Conservation (phyloP, 1,140 invertebrate genomes). For the Microplitis mediator region DNA sequence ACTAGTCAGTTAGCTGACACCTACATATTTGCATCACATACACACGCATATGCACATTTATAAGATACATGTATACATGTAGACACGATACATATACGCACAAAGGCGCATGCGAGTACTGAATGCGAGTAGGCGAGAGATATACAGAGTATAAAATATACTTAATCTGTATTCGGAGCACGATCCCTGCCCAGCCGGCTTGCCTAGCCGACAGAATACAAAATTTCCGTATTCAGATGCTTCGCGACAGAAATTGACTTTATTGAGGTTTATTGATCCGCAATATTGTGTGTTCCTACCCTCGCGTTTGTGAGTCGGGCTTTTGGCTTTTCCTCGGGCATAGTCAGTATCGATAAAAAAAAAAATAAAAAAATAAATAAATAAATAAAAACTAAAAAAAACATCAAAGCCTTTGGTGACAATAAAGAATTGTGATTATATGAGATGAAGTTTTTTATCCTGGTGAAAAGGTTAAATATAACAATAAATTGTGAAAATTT, state of each 20-base stretch:
- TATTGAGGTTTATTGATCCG: conserved; percentile 64
- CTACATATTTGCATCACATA: background rate
- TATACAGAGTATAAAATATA: conserved; percentile 49
- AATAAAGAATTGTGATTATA: background rate
- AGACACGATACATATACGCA: conserved; percentile 20
- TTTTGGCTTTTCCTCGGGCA: conserved; percentile 15
- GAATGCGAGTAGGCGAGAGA: conserved; percentile 1
- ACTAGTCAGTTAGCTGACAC: too few relatives aligned
- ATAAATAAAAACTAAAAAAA: conserved; percentile 1
- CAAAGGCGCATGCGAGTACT: conserved; percentile 28
- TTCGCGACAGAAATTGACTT: conserved; percentile 63
- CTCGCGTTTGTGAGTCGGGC: conserved; percentile 14
- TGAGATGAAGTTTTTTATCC: background rate
- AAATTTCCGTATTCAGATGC: conserved; percentile 63
- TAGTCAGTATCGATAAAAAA: conserved; percentile 3
- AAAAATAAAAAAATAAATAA: conserved; percentile 2
- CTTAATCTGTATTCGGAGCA: conserved; percentile 59
- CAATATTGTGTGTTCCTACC: conserved; percentile 55
- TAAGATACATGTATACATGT: background rate
- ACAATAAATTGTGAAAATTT: too few relatives aligned
- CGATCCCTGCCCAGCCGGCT: conserved; percentile 51
- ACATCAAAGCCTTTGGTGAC: conserved; percentile 14
- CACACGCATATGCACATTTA: background rate
- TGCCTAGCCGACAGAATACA: conserved; percentile 55
- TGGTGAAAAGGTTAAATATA: too few relatives aligned